Evolutionary conservation across 1,140 invertebrate species (phyloP), one percentile per base, ranked within the genome.

Genomic region (Heliothis virescens): DNA sequence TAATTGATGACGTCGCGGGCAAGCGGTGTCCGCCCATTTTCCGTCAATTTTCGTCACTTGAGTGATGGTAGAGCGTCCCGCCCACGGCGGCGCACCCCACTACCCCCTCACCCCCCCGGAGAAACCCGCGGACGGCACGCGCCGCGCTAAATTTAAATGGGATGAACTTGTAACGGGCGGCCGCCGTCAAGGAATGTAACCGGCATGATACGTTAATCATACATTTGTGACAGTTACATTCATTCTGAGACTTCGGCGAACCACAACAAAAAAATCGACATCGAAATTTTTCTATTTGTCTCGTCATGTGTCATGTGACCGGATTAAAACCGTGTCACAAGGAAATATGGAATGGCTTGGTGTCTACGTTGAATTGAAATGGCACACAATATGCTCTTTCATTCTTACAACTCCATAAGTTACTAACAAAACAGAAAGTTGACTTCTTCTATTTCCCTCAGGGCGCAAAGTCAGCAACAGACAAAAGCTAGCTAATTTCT

Each of bases 21-120:
- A 91, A 91, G 85, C 91, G 87, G 87, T 91, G 92, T 94, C 93
- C 93, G 93, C 93, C 93, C 93, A 94, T 94, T 94, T 94, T 94
- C 92, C 93, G 93, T 94, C 93, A 94, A 94, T 94, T 94, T 94
- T 94, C 93, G 93, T 94, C 93, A 92, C 93, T 94, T 94, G 93
- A 94, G 87, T 93, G 92, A 94, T 94, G 93, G 93, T 92, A 82
- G 87, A 87, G 79, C 85, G 92, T 82, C 85, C 87, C 93, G 92
- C 93, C 93, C 91, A 87, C 81, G 53, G 63, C 81, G 52, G 50
- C 79, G 79, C 80, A 34, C 81, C 79, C 79, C 84, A 78, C 67
- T 48, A 74, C 57, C 73, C 69, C 41, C 74, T 48, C 78, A 65
- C 13, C 1, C 63, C 84, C 82, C 83, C 86, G 79, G 81, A 63